Evolutionary conservation across 2,888 invertebrate genomes (phyloP).

Genomic region (Furcula furcula): DNA sequence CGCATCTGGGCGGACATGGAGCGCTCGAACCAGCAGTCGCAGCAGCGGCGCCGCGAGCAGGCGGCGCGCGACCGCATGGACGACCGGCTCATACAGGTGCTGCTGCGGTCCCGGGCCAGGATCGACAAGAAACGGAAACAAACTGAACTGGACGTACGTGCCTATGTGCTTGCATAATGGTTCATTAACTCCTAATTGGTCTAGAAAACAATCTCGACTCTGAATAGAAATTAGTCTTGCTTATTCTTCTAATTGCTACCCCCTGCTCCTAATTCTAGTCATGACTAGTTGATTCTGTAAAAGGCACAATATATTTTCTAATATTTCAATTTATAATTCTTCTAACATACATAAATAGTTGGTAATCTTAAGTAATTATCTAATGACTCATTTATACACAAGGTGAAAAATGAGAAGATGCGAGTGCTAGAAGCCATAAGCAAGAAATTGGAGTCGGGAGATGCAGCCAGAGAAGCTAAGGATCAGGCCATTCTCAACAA

Average conservation of each 20-base stretch:
- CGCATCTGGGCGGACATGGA: constrained; percentile 58
- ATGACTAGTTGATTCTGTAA: too few species aligned
- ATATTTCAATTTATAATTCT: too few species aligned
- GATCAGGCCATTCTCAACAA: constrained; percentile 74
- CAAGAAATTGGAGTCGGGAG: constrained; percentile 59
- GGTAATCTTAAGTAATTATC: too few species aligned
- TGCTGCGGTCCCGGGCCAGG: constrained; percentile 41
- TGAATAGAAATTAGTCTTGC: too few species aligned
- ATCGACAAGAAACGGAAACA: constrained; percentile 39
- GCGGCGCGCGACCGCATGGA: constrained; percentile 50
- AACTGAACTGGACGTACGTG: constrained; percentile 53
- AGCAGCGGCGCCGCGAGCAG: constrained; percentile 37
- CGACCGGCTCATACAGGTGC: constrained; percentile 52
- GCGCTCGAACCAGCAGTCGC: constrained; percentile 37
- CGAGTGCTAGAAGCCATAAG: constrained; percentile 71
- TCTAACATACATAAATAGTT: too few species aligned
- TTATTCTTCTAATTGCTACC: too few species aligned
- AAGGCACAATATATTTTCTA: too few species aligned
- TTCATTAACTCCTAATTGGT: too few species aligned
- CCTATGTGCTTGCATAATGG: too few species aligned
- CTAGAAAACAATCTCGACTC: too few species aligned
- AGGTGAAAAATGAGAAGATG: constrained; percentile 62
- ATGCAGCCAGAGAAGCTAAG: constrained; percentile 55
- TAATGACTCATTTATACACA: too few species aligned
- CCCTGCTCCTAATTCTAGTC: too few species aligned